Percentiles rank a stretch among this genome's conserved stretches.
These are phyloP conservation scores for Merops nubicus DNA, from an alignment of 2,113 vertebrate species.

Conservation along the genomic window DNA sequence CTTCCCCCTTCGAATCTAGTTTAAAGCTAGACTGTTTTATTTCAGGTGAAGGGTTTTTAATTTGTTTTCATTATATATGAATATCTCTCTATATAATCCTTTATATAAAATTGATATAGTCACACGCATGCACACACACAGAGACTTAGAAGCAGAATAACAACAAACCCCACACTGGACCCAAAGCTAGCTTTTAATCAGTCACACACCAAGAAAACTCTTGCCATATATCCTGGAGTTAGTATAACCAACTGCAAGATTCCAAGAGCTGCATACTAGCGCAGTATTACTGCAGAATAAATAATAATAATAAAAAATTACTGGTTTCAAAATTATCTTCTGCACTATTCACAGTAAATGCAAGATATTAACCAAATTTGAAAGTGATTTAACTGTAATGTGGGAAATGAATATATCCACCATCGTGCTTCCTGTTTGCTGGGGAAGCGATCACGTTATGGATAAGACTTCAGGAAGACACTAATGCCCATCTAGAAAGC, in stretches of 20 bases:
- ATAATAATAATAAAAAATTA: not conserved
- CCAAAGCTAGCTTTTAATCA: not conserved
- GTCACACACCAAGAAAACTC: not conserved
- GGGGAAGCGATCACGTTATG: not conserved
- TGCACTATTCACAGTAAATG: not conserved
- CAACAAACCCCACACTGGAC: not conserved
- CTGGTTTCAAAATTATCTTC: not conserved
- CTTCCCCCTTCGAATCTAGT: too few relatives aligned
- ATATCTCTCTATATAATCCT: not conserved
- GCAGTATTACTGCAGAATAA: not conserved
- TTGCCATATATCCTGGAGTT: not conserved
- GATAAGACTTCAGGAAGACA: not conserved
- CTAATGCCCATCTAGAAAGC: not conserved
- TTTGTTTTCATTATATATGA: not conserved
- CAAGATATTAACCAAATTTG: not conserved
- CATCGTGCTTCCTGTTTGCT: not conserved
- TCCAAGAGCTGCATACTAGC: not conserved
- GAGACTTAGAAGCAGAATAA: not conserved
- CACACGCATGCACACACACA: not conserved
- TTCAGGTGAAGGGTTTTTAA: not conserved
- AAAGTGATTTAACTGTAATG: not conserved
- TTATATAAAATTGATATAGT: not conserved
- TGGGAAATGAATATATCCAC: not conserved
- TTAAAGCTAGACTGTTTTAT: too few relatives aligned
- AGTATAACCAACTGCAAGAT: not conserved